A percentile compares a stretch with the other conserved stretches of the same genome.
Conservation (phyloP, 2,113 vertebrate genomes). For the Sceloporus tristichus region DNA sequence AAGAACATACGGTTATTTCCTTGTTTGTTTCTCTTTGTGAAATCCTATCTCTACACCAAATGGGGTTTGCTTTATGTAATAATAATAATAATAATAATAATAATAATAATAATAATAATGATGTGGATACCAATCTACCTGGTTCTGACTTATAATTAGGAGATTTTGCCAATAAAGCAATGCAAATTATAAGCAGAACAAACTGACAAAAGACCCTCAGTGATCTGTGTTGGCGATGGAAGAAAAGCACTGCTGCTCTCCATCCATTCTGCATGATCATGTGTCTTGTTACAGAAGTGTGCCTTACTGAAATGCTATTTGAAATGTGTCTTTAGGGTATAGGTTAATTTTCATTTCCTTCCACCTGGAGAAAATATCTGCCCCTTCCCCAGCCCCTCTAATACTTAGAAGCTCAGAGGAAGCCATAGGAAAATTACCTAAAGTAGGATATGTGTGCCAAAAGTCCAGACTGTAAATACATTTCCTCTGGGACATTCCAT, state of each 20-base stretch:
- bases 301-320: background rate
- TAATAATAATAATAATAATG: too few relatives aligned
- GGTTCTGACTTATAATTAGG: background rate
- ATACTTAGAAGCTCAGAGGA: background rate
- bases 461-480: background rate
- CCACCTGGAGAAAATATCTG: constrained; percentile 27
- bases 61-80: background rate
- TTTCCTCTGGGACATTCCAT: background rate
- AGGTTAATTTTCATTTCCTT: constrained; percentile 13
- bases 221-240: background rate
- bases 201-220: background rate
- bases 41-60: background rate
- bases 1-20: background rate
- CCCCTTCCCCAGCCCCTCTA: too few relatives aligned
- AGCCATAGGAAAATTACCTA: background rate
- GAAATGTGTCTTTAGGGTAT: background rate
- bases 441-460: background rate
- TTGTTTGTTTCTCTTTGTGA: background rate
- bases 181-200: background rate
- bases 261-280: background rate
- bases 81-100: too few relatives aligned
- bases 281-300: background rate
- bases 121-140: too few relatives aligned
- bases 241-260: background rate
- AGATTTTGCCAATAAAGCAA: background rate